A percentile compares a stretch with the other conserved stretches of the same genome.
Conservation (phyloP, 2,113 vertebrate species). For the Mesitornis unicolor region DNA sequence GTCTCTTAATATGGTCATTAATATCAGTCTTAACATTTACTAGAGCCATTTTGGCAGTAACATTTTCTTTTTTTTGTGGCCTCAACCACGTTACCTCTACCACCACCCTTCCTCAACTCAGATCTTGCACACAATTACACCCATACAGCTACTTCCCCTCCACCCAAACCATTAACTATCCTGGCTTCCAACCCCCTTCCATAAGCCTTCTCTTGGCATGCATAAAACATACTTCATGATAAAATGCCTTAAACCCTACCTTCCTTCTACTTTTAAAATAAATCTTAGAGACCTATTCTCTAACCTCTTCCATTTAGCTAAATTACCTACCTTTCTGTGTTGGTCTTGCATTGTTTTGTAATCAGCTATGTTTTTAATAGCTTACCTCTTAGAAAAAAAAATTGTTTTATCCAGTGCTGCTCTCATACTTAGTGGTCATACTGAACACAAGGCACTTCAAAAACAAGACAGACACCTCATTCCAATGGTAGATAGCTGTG, state of each 20-base stretch:
- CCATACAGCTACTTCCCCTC: background rate
- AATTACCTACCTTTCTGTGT: background rate
- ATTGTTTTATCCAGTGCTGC: background rate
- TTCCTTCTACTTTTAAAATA: background rate
- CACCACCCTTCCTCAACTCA: slow-evolving; percentile 6
- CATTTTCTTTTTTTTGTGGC: slow-evolving; percentile 21
- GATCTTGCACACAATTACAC: background rate
- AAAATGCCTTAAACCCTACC: background rate
- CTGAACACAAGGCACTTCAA: background rate
- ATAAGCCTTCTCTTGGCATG: background rate
- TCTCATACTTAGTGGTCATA: background rate
- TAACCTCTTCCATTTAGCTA: background rate
- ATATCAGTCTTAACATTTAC: background rate
- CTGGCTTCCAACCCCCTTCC: background rate
- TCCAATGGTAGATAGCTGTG: fast-evolving
- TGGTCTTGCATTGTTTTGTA: background rate
- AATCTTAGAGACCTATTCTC: background rate
- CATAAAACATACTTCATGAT: background rate
- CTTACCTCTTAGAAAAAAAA: background rate
- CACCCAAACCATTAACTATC: slow-evolving; percentile 20
- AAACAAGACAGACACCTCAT: background rate
- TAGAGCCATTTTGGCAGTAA: background rate
- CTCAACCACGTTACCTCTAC: background rate
- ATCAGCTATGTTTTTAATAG: background rate
- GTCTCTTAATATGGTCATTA: background rate